Evolutionary conservation across 2,113 vertebrate genomes (phyloP), one percentile per base, ranked within the genome.

Genomic region (Clarias gariepinus): DNA sequence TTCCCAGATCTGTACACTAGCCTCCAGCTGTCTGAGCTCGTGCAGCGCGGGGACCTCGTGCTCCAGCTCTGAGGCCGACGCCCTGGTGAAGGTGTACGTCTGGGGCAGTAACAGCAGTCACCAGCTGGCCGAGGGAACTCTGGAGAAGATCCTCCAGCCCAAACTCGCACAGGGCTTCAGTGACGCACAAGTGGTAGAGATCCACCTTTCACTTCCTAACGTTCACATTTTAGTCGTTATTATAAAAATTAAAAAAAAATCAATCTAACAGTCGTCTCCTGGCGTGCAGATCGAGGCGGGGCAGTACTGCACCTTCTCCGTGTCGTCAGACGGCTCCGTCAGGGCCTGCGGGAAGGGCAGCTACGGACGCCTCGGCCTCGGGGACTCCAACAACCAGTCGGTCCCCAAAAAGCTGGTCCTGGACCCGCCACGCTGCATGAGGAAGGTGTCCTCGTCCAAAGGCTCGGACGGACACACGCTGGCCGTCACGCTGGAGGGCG

Each of bases 71-170:
- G 94, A 95, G 82, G 91, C 81, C 8, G 94, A 96, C 41, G 83
- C 52, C 18, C n/a, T 91, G 0, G 92, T 95, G 64, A 90, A 94
- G 92, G 95, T 96, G 87, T 95, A 95, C 53, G 95, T 96, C 77
- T 96, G 95, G 95, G 95, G 95, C 82, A 96, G 95, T 91, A 96
- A 96, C 93, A 96, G 95, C 91, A 96, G 95, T 86, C 95, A 96
- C 91, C 95, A 96, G 90, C 93, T 96, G 85, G 95, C 95, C 25
- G 95, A 96, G 87, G 95, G 95, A 87, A 96, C 95, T 0, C 92
- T 96, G 90, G 95, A 96, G 92, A 96, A 96, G 93, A 96, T 96
- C 85, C 90, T 96, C 77, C 92, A 95, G 86, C 95, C 95, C 86
- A 96, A 96, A 90, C 90, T 95, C 68, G 95, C 95, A 0, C 95